Conservation (phyloP, 2,113 vertebrate genomes). For the Axis porcinus region DNA sequence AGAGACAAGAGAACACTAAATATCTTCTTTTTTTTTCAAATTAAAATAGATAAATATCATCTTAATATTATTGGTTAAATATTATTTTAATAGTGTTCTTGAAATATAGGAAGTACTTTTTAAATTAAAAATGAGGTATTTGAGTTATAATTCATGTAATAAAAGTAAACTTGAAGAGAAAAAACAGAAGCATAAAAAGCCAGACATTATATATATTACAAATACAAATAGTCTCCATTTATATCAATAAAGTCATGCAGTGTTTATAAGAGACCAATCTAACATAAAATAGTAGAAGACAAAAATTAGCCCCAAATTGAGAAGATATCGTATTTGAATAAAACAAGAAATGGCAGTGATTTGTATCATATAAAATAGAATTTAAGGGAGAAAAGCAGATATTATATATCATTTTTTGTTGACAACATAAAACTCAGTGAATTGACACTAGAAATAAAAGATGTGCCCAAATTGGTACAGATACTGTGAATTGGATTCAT, state of each 20-base stretch:
- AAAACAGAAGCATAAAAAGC: neutral
- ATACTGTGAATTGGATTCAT: neutral
- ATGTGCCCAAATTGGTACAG: neutral
- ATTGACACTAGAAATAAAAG: neutral
- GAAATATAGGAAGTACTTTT: neutral
- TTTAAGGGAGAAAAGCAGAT: neutral
- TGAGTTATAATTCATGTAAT: neutral
- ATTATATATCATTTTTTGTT: neutral
- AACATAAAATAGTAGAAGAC: neutral
- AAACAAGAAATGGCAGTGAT: neutral
- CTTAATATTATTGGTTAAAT: neutral
- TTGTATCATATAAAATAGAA: neutral
- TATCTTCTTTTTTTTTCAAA: neutral
- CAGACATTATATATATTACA: neutral
- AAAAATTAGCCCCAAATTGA: neutral
- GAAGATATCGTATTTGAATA: neutral
- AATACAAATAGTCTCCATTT: neutral
- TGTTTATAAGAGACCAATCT: neutral
- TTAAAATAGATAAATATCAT: neutral
- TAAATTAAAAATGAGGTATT: slow-evolving; percentile 14
- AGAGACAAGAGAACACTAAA: neutral
- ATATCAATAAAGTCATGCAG: neutral
- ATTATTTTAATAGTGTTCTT: neutral
- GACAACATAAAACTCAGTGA: neutral
- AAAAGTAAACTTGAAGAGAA: neutral